Evolutionary conservation across 2,888 invertebrate species (phyloP).

Genomic region (Thyatira batis): DNA sequence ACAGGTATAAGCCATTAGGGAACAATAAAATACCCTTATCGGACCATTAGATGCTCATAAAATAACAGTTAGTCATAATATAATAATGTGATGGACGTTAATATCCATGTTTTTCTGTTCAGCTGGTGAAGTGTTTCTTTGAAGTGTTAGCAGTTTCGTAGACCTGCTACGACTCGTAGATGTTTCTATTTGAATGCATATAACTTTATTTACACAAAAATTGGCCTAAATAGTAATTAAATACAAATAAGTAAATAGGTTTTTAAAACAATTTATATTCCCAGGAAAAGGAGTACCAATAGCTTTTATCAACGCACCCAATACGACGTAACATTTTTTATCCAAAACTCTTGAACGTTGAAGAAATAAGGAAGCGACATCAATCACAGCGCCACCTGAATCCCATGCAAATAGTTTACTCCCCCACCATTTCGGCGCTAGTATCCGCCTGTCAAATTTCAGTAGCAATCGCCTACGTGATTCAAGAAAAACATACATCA

Average conservation of each 20-base stretch:
- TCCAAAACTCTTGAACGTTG: conserved; percentile 24
- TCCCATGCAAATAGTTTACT: conserved; percentile 52
- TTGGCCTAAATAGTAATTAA: background rate
- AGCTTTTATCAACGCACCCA: background rate
- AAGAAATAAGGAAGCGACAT: conserved; percentile 49
- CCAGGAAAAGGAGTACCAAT: background rate
- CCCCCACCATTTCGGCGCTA: conserved; percentile 35
- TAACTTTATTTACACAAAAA: too few species aligned
- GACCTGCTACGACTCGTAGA: conserved; percentile 21
- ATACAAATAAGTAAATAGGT: background rate
- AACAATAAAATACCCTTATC: conserved; percentile 80
- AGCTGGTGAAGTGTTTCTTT: conserved; percentile 29
- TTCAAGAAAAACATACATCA: conserved; percentile 76
- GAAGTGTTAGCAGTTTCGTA: conserved; percentile 19
- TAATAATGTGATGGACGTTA: conserved; percentile 78
- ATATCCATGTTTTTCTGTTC: conserved; percentile 69
- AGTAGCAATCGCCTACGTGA: conserved; percentile 54
- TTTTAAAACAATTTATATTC: too few species aligned
- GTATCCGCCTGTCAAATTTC: conserved; percentile 59
- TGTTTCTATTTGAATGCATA: too few species aligned
- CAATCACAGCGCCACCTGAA: conserved; percentile 66
- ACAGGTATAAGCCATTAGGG: conserved; percentile 81
- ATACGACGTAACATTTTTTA: conserved; percentile 6
- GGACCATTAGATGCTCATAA: conserved; percentile 79
- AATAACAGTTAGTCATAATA: conserved; percentile 80